Evolutionary conservation across 2,797 vertebrate species (phyloP).

Genomic region (Hemitrygon akajei): DNA sequence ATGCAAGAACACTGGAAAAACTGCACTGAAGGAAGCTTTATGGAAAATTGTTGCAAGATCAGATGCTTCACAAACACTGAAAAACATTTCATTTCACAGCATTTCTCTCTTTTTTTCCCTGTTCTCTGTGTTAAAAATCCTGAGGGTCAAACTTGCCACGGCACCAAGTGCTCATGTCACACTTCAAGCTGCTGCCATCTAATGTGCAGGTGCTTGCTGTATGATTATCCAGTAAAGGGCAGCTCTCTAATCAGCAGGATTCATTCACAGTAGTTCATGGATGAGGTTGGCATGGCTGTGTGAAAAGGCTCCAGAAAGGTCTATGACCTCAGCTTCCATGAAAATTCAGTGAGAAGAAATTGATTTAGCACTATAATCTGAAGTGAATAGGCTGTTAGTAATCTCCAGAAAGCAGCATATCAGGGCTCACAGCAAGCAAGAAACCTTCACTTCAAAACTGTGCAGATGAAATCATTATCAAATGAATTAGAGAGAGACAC

Average conservation of each 20-base stretch:
- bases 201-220: background rate
- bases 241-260: background rate
- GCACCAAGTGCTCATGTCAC: background rate
- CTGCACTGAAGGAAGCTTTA: too few species aligned
- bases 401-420: background rate
- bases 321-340: background rate
- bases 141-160: background rate
- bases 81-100: too few species aligned
- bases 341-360: background rate
- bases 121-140: too few species aligned
- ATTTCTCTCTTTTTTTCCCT: too few species aligned
- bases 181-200: background rate
- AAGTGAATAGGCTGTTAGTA: background rate
- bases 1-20: background rate
- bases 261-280: background rate
- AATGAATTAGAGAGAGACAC: constrained; percentile 3
- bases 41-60: too few species aligned
- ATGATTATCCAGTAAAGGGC: background rate
- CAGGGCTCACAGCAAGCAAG: background rate
- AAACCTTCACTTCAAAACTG: constrained; percentile 9
- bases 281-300: too few species aligned
- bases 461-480: background rate
- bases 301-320: background rate
- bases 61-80: too few species aligned
- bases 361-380: background rate